Conservation (phyloP, 2,888 invertebrate genomes). For the Amaurobius ferox region DNA sequence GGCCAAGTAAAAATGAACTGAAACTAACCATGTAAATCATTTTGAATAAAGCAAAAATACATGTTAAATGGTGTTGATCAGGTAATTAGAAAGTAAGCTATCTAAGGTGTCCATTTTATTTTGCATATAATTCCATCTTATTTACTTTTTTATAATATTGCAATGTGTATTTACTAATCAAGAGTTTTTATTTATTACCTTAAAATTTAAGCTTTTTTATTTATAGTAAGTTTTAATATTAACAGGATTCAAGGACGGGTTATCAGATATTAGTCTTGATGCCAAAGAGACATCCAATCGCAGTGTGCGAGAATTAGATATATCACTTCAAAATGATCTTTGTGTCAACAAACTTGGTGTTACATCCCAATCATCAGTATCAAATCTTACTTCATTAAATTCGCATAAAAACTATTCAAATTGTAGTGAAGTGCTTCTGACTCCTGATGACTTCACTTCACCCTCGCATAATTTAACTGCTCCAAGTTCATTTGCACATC, state of each 20-base stretch:
- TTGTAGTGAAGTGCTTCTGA: conserved; percentile 82
- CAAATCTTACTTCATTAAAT: conserved; percentile 27
- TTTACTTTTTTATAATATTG: neutral
- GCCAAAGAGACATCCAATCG: conserved; percentile 11
- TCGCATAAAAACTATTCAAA: conserved; percentile 36
- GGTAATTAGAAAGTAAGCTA: too few relatives aligned
- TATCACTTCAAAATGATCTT: conserved; percentile 16
- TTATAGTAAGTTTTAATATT: neutral
- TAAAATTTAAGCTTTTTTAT: neutral
- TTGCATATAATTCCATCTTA: too few relatives aligned
- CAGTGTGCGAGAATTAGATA: conserved; percentile 22
- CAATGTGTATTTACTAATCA: neutral
- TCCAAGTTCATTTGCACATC: conserved; percentile 75
- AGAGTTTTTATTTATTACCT: neutral
- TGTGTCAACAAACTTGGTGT: conserved; percentile 20
- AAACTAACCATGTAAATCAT: too few relatives aligned
- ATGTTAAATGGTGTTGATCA: too few relatives aligned
- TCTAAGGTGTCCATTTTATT: too few relatives aligned
- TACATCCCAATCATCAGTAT: neutral
- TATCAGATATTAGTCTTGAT: conserved; percentile 77
- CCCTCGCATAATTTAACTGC: conserved; percentile 75
- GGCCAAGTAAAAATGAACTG: too few relatives aligned
- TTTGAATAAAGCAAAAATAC: too few relatives aligned
- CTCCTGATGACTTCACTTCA: conserved; percentile 89
- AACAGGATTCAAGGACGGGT: conserved; percentile 75